A percentile compares a stretch with the other conserved stretches of the same genome.
phyloP scores from a whole-genome alignment of 2,113 vertebrate species.

The Motacilla tschutschensis region DNA sequence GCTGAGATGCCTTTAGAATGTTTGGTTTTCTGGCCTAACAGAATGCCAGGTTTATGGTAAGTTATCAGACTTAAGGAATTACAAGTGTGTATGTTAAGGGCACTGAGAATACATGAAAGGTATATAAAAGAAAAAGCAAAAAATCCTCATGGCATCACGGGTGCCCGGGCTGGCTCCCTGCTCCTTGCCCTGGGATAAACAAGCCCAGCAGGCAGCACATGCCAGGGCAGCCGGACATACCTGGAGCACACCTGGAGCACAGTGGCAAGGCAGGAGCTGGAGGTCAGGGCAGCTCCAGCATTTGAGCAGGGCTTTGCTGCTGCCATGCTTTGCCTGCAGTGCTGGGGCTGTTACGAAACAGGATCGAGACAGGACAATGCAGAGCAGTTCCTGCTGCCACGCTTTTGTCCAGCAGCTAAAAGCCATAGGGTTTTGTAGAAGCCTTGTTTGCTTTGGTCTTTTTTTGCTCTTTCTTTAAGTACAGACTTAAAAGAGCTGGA shows the following conservation, averaged over 20 bases:
- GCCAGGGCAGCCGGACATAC: not conserved
- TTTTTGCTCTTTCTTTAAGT: slow-evolving; percentile 19
- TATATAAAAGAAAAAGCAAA: not conserved
- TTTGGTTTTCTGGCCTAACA: not conserved
- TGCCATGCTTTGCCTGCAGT: not conserved
- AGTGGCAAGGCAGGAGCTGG: not conserved
- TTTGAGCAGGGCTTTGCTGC: not conserved
- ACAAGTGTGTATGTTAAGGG: not conserved
- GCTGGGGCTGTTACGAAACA: not conserved
- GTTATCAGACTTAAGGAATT: not conserved
- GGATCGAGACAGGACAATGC: not conserved
- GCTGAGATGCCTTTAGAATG: no score
- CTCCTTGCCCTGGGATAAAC: not conserved
- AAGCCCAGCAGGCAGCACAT: fast-evolving
- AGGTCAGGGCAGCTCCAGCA: not conserved
- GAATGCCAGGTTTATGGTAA: not conserved
- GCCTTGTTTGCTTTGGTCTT: not conserved
- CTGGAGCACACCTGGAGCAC: not conserved
- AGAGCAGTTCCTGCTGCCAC: not conserved
- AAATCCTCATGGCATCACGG: not conserved
- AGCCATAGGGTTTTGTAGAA: not conserved
- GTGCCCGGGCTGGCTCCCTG: fast-evolving
- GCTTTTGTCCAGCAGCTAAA: slow-evolving; percentile 38
- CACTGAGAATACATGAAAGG: not conserved
- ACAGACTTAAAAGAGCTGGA: not conserved